Evolutionary conservation across 2,113 vertebrate species (phyloP).

Genomic region (Myodes glareolus): DNA sequence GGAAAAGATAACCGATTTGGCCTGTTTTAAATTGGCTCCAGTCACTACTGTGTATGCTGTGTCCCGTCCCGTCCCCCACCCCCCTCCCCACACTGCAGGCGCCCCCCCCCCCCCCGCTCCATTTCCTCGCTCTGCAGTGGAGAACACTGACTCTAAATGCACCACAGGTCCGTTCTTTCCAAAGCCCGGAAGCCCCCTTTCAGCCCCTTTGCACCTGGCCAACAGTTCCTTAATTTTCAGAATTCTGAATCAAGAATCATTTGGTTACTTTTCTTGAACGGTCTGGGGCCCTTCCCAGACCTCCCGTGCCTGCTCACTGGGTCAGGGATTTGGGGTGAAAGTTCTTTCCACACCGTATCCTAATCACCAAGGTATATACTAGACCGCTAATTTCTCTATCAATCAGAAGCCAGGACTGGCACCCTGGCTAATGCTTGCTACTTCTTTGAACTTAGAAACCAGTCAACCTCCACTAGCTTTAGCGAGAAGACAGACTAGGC

Average conservation of each 20-base stretch:
- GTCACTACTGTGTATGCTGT: not conserved
- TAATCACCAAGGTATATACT: not conserved
- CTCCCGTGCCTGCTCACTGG: not conserved
- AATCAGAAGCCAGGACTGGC: not conserved
- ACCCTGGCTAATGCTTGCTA: not conserved
- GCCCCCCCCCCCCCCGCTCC: accelerated
- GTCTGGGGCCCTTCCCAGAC: not conserved
- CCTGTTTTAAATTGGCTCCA: not conserved
- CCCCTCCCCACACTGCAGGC: too few species aligned
- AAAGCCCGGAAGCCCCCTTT: not conserved
- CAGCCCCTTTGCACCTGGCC: not conserved
- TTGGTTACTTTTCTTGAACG: conserved; percentile 8
- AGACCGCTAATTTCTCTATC: not conserved
- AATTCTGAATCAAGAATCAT: not conserved
- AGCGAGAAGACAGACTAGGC: not conserved
- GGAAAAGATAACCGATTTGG: not conserved
- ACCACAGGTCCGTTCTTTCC: not conserved
- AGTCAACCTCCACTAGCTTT: not conserved
- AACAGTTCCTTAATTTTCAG: not conserved
- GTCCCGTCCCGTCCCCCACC: too few species aligned
- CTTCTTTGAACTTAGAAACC: not conserved
- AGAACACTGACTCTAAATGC: not conserved
- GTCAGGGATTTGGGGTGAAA: not conserved
- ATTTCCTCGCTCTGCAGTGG: not conserved
- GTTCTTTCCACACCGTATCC: not conserved